Percentiles rank a stretch among this genome's conserved stretches.
Evolutionary conservation across 2,797 vertebrate species (phyloP).

Genomic region (Lophius americanus): DNA sequence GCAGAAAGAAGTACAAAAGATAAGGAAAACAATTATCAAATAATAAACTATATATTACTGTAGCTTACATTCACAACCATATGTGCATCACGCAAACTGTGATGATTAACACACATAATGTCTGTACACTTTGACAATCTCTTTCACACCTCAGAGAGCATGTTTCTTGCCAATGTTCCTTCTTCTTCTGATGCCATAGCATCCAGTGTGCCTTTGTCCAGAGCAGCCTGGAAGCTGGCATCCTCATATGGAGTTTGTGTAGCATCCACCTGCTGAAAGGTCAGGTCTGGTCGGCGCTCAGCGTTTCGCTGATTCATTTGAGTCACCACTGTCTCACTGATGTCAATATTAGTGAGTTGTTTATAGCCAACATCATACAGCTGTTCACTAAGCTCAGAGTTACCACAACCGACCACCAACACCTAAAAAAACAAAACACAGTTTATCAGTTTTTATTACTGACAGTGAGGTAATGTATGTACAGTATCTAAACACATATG

Average conservation of each 20-base stretch:
- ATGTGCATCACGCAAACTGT: too few species aligned
- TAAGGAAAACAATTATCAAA: too few species aligned
- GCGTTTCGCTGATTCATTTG: conserved; percentile 91
- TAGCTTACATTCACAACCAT: too few species aligned
- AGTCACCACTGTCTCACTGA: conserved; percentile 88
- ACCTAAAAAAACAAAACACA: conserved; percentile 78
- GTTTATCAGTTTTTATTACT: background rate
- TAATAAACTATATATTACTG: too few species aligned
- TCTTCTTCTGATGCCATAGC: conserved; percentile 89
- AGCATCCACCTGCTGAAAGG: conserved; percentile 89
- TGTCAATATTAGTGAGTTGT: conserved; percentile 91
- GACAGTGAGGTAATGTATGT: too few species aligned
- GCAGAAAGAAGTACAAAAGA: too few species aligned
- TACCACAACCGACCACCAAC: conserved; percentile 95
- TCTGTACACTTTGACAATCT: background rate
- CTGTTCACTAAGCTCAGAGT: conserved; percentile 95
- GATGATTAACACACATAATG: background rate
- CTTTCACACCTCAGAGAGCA: conserved; percentile 86
- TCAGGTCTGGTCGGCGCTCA: conserved; percentile 82
- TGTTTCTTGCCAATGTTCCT: conserved; percentile 82
- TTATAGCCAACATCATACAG: conserved; percentile 92
- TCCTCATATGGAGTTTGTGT: conserved; percentile 89
- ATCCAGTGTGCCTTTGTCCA: conserved; percentile 97
- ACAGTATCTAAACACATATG: too few species aligned
- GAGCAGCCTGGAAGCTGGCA: conserved; percentile 86